phyloP scores from a whole-genome alignment of 92 coral and sea anemone genomes.

The Chrysogorgia sp. region DNA sequence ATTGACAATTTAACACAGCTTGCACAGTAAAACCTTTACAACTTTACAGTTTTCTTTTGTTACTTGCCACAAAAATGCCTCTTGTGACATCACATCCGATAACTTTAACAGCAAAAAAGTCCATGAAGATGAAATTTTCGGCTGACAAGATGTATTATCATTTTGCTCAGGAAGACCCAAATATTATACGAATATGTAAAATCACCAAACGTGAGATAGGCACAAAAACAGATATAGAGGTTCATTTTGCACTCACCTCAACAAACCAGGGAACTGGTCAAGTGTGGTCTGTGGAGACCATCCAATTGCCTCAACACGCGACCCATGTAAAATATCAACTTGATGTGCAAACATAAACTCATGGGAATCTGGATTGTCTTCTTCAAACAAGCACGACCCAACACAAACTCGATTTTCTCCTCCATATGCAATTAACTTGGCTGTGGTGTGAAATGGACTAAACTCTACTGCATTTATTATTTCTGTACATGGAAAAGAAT shows the following conservation, averaged over 20 bases:
- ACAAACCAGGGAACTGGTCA: conserved; percentile 71
- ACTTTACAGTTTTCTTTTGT: too few species aligned
- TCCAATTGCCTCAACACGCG: conserved; percentile 75
- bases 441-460: conserved; percentile 77
- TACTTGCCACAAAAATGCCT: too few species aligned
- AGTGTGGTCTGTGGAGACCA: conserved; percentile 90
- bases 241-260: conserved; percentile 71
- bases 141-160: too few species aligned
- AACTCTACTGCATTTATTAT: conserved; percentile 86
- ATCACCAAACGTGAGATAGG: neutral
- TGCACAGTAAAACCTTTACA: too few species aligned
- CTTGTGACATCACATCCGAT: too few species aligned
- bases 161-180: too few species aligned
- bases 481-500: conserved; percentile 82
- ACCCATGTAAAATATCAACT: conserved; percentile 89
- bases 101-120: too few species aligned
- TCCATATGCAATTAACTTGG: conserved; percentile 84
- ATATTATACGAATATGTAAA: too few species aligned
- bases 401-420: conserved; percentile 78
- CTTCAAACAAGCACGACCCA: conserved; percentile 81
- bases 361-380: conserved; percentile 69
- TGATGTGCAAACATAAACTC: conserved; percentile 83
- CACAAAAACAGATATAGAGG: neutral
- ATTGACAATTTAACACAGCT: too few species aligned
- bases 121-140: too few species aligned